Conservation (phyloP, 1,140 invertebrate genomes). For the Drosophila nasuta region DNA sequence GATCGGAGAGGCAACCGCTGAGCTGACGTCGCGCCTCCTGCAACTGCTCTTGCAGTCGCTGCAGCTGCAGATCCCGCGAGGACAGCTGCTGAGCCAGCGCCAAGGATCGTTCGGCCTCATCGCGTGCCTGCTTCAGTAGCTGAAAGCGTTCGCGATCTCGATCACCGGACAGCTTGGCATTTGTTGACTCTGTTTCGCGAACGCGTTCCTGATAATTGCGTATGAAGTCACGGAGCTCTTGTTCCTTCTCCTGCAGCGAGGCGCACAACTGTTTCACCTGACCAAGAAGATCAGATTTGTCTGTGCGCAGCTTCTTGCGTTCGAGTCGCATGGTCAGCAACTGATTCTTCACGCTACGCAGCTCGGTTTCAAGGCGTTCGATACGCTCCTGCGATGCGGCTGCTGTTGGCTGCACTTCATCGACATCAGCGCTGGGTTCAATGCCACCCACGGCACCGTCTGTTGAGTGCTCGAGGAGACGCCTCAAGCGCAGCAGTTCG, state of each 20-base stretch:
- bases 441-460: slow-evolving; percentile 81
- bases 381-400: slow-evolving; percentile 66
- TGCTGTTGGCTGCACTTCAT: slow-evolving; percentile 35
- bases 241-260: slow-evolving; percentile 97
- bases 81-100: slow-evolving; percentile 94
- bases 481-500: slow-evolving; percentile 88
- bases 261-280: slow-evolving; percentile 98
- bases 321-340: slow-evolving; percentile 92
- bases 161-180: slow-evolving; percentile 92
- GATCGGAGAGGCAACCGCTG: slow-evolving; percentile 90
- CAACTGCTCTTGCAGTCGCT: slow-evolving; percentile 93
- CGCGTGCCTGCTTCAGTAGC: slow-evolving; percentile 93
- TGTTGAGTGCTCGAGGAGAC: slow-evolving; percentile 85
- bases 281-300: slow-evolving; percentile 96
- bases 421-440: slow-evolving; percentile 55
- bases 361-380: slow-evolving; percentile 86
- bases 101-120: slow-evolving; percentile 94
- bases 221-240: slow-evolving; percentile 96
- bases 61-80: slow-evolving; percentile 92
- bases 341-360: slow-evolving; percentile 87
- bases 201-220: slow-evolving; percentile 94
- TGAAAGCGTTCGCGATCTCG: slow-evolving; percentile 95
- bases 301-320: slow-evolving; percentile 95
- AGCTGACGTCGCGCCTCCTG: slow-evolving; percentile 91
- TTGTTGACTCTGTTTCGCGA: slow-evolving; percentile 86